A percentile compares a stretch with the other conserved stretches of the same genome.
These are phyloP conservation scores for Ardeotis arabs DNA, from an alignment of 2,113 vertebrate genomes.

Conservation along the genomic window DNA sequence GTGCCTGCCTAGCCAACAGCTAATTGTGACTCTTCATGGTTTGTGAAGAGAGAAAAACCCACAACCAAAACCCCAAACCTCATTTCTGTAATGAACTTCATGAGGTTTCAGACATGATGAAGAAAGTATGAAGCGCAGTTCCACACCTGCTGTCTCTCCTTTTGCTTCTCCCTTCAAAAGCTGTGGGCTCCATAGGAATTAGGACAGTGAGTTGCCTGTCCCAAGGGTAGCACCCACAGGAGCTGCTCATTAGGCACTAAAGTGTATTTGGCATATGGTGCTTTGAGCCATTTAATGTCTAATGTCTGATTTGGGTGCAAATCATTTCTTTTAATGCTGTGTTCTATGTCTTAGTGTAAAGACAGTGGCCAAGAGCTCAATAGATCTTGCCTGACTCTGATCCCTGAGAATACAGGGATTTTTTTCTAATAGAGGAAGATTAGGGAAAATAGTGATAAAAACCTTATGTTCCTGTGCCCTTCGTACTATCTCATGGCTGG, in stretches of 20 bases:
- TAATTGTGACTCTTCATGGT: background rate
- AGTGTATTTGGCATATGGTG: background rate
- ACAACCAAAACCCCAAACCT: background rate
- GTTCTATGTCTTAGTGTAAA: background rate
- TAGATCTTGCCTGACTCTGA: background rate
- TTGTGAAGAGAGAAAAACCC: background rate
- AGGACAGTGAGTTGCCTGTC: background rate
- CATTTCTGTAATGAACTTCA: background rate
- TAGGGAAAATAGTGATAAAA: background rate
- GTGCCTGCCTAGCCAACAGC: background rate
- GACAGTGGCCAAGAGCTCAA: background rate
- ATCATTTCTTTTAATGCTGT: background rate
- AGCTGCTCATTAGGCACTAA: background rate
- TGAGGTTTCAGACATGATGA: background rate
- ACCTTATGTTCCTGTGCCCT: background rate
- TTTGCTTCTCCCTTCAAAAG: background rate
- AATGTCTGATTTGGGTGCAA: background rate
- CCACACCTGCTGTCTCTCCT: background rate
- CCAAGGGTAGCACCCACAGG: background rate
- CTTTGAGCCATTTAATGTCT: background rate
- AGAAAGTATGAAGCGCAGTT: background rate
- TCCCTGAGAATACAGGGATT: background rate
- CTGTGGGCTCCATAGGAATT: background rate
- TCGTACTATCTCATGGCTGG: background rate
- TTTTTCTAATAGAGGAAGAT: background rate